These are phyloP conservation scores for Anoura caudifer DNA, from an alignment of 2,113 vertebrate genomes.

Conservation along the genomic window DNA sequence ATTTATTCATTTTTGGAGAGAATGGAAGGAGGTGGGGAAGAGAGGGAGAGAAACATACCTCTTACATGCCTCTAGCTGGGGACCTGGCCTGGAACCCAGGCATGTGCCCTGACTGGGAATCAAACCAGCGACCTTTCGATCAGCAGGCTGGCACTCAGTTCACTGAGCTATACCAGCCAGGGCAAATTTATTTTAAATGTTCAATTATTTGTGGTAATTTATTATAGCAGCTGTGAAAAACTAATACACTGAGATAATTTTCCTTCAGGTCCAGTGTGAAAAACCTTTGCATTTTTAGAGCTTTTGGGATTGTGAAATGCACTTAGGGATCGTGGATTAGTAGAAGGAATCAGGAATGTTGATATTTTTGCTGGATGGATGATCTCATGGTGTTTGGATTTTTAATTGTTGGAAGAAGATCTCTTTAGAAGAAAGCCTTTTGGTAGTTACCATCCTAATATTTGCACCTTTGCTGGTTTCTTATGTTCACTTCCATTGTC, in stretches of 20 bases:
- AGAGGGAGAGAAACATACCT: too few species aligned
- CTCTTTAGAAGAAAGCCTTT: background rate
- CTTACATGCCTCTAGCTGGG: too few species aligned
- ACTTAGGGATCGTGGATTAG: background rate
- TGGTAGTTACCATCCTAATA: background rate
- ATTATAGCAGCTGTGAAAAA: background rate
- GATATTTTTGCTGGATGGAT: background rate
- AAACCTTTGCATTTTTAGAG: background rate
- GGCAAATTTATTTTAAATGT: background rate
- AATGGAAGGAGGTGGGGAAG: too few species aligned
- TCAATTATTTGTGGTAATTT: background rate
- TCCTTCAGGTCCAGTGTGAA: background rate
- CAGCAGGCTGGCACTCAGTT: too few species aligned
- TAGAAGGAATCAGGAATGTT: background rate
- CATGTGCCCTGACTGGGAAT: too few species aligned
- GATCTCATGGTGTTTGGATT: background rate
- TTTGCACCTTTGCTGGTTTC: background rate
- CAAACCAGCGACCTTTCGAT: too few species aligned
- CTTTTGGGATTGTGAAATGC: background rate
- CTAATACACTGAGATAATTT: background rate
- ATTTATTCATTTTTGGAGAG: too few species aligned
- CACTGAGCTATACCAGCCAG: too few species aligned
- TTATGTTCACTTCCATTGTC: background rate
- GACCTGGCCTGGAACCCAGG: too few species aligned
- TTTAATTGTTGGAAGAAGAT: background rate